Evolutionary conservation across 2,797 vertebrate species (phyloP).

Genomic region (Tangara arthus): DNA sequence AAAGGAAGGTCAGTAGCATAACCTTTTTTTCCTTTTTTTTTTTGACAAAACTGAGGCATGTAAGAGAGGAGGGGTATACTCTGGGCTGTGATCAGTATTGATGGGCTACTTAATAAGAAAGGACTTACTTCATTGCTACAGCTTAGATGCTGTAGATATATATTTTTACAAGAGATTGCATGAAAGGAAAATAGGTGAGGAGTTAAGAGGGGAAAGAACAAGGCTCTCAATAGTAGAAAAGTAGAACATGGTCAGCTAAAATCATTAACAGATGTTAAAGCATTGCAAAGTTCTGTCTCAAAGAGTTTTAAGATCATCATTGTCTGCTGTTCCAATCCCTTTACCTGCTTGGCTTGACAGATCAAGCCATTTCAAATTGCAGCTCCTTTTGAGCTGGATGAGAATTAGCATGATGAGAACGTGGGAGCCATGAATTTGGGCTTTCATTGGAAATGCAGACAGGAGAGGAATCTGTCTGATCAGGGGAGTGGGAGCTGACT

Average conservation of each 20-base stretch:
- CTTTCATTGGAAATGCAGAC: neutral
- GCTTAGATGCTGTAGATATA: neutral
- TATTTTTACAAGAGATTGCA: neutral
- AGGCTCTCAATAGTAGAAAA: neutral
- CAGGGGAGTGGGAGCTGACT: neutral
- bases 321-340: neutral
- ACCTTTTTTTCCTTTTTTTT: fast-evolving
- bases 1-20: neutral
- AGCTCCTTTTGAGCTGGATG: neutral
- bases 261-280: neutral
- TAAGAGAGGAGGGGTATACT: neutral
- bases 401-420: neutral
- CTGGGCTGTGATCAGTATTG: neutral
- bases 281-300: neutral
- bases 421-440: neutral
- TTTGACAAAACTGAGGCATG: neutral
- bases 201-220: neutral
- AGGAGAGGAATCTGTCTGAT: neutral
- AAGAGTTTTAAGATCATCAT: neutral
- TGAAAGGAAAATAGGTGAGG: neutral
- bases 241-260: neutral
- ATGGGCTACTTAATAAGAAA: neutral
- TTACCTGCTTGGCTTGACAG: neutral
- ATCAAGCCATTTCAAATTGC: neutral
- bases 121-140: neutral